Conservation (phyloP, 2,113 vertebrate species). For the Potamarius usumacintae region DNA sequence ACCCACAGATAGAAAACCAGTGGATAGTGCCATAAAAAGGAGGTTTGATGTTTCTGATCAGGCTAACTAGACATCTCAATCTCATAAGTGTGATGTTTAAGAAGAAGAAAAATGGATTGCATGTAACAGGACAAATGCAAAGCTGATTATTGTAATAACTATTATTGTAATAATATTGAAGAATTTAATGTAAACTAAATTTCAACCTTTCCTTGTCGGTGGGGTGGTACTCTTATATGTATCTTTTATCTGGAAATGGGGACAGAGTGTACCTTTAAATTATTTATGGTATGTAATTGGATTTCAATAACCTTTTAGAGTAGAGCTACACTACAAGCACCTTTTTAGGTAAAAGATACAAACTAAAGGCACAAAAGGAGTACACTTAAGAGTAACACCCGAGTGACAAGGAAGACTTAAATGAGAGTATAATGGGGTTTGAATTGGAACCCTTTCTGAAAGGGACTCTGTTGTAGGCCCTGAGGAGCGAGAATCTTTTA, state of each 20-base stretch:
- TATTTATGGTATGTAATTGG: not conserved
- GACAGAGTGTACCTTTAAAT: slow-evolving; percentile 57
- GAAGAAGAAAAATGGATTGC: not conserved
- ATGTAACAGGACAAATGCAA: not conserved
- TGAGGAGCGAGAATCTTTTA: not conserved
- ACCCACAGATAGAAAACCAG: not conserved
- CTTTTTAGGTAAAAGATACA: not conserved
- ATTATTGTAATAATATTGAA: not conserved
- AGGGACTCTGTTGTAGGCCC: not conserved
- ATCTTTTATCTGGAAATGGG: not conserved
- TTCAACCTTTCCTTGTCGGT: not conserved
- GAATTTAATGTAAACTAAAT: not conserved
- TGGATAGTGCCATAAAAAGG: not conserved
- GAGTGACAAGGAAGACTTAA: not conserved
- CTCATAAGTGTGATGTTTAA: not conserved
- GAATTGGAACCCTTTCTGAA: not conserved
- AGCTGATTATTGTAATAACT: not conserved
- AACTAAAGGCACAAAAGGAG: not conserved
- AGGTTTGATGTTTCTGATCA: not conserved
- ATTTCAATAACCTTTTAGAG: not conserved
- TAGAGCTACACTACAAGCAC: not conserved
- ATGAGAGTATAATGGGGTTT: not conserved
- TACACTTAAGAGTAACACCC: not conserved
- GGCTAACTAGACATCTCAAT: not conserved
- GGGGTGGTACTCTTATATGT: not conserved